phyloP scores from a whole-genome alignment of 2,888 invertebrate genomes.

The Drosophila falleni region DNA sequence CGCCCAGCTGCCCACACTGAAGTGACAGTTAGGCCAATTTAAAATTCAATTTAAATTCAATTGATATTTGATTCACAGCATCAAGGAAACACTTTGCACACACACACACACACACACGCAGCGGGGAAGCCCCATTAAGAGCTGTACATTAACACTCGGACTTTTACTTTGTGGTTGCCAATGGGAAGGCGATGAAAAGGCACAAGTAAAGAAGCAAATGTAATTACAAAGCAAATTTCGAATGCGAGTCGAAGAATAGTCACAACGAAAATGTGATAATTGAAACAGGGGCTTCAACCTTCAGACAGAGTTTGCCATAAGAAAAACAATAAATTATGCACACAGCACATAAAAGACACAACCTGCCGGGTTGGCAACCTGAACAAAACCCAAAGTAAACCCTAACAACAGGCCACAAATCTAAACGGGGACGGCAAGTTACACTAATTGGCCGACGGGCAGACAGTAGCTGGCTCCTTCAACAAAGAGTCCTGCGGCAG shows the following conservation, averaged over 20 bases:
- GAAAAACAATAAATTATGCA: constrained; percentile 76
- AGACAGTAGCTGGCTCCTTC: constrained; percentile 42
- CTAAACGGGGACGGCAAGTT: constrained; percentile 36
- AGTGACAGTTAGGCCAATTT: constrained; percentile 65
- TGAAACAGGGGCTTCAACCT: constrained; percentile 71
- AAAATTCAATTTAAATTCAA: constrained; percentile 77
- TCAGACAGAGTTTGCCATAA: constrained; percentile 43
- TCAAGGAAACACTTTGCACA: constrained; percentile 20
- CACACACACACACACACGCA: constrained; percentile 40
- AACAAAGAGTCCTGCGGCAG: constrained; percentile 47
- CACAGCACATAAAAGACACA: constrained; percentile 76
- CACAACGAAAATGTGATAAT: constrained; percentile 64
- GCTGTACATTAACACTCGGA: constrained; percentile 47
- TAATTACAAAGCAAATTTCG: constrained; percentile 62
- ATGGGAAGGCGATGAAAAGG: constrained; percentile 44
- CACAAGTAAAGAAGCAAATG: constrained; percentile 49
- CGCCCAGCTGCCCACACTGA: constrained; percentile 50
- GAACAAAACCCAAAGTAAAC: constrained; percentile 36
- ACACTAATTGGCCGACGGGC: constrained; percentile 72
- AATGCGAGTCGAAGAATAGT: constrained; percentile 27
- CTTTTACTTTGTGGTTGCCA: constrained; percentile 59
- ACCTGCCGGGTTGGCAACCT: constrained; percentile 57
- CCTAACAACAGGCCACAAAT: constrained; percentile 60
- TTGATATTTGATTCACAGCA: constrained; percentile 62
- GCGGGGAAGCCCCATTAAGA: constrained; percentile 73